Conservation (phyloP, 2,888 invertebrate genomes). For the Erynnis tages region DNA sequence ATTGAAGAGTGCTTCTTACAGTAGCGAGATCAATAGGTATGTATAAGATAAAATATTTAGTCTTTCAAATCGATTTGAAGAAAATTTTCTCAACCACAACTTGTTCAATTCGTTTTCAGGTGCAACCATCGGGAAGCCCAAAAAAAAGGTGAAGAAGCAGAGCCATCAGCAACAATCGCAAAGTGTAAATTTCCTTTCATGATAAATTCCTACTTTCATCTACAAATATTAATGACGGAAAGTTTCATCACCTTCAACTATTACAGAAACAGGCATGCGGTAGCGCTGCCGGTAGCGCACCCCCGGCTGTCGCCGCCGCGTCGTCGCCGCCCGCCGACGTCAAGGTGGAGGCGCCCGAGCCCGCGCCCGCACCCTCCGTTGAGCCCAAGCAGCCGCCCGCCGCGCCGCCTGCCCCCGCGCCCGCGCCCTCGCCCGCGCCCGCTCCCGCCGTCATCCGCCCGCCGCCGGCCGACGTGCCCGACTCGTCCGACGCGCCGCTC, state of each 20-base stretch:
- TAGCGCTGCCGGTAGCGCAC: constrained; percentile 41
- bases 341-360: constrained; percentile 50
- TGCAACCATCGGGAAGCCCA: constrained; percentile 61
- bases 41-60: constrained; percentile 2
- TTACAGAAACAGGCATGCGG: constrained; percentile 47
- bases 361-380: too few species aligned
- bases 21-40: constrained; percentile 9
- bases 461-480: constrained; percentile 31
- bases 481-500: constrained; percentile 49
- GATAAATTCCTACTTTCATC: not conserved
- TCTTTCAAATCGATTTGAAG: not conserved
- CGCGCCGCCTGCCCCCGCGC: constrained; percentile 28
- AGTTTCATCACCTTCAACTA: not conserved
- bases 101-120: constrained; percentile 48
- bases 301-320: constrained; percentile 40
- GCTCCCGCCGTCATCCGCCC: constrained; percentile 28
- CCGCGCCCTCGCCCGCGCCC: constrained; percentile 19
- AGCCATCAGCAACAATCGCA: constrained; percentile 57
- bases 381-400: too few species aligned
- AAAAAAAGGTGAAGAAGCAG: constrained; percentile 72
- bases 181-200: constrained; percentile 57
- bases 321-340: constrained; percentile 47
- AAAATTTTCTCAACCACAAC: not conserved
- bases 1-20: not conserved
- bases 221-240: not conserved